Base-by-base conservation (phyloP, 2,888 invertebrate species). In the Vanessa cardui region DNA sequence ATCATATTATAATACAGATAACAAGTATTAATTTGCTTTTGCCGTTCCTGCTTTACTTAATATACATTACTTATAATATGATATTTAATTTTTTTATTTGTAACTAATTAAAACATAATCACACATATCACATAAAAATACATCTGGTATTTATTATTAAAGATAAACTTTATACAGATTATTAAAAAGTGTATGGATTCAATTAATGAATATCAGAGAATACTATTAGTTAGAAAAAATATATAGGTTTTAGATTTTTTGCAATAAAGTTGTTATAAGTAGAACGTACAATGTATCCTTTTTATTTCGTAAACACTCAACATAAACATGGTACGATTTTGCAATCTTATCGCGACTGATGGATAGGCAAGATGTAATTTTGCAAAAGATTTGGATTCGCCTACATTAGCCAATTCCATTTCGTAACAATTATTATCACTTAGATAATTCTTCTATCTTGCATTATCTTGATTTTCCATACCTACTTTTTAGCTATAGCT, bases 341-440 rank as follows among this genome's bases (percentile, higher is more conserved):
- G 73, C 78, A 84, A 89, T 89, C 88, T 89, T 84, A 89, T 89
- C 87, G 54, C 69, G 68, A 72, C 59, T 70, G 69, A 68, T 73
- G 71, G 69, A 68, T 70, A 68, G 71, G 58, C 59, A 68, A 73
- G 72, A 74, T 71, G 69, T 73, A 71, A 73, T 68, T 73, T 69
- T 75, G 71, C 68, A 70, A 70, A 72, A 71, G 71, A 72, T 73
- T 62, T 52, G 18, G 39, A 59, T 58, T 61, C 50, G 61, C 50
- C 16, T 58, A 20, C 16, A 39, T 52, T 52, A 18, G 44, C 16
- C 56, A 33, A 44, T 52, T 58, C 16, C 52, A 45, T 59, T 46
- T 58, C 46, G 31, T 69, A 62, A 66, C 20, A 56, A 64, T 58
- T 54, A 50, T 61, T 64, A 66, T 71, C 60, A 46, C 31, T 50